Percentiles rank a stretch among this genome's conserved stretches.
Evolutionary conservation across 2,797 vertebrate species (phyloP).

Genomic region (Alosa sapidissima): DNA sequence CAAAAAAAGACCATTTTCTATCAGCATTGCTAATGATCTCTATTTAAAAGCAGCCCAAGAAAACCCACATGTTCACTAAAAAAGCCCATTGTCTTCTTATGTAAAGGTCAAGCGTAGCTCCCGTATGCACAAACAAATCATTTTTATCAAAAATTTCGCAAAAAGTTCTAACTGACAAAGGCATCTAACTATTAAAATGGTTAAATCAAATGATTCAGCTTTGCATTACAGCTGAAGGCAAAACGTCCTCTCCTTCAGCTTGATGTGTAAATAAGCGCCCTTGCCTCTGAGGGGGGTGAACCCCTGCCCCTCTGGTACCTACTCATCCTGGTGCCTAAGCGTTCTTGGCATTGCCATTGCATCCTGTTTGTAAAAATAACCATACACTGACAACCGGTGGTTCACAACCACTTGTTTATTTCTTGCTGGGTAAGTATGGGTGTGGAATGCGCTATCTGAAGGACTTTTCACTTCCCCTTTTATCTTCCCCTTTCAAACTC

Average conservation of each 20-base stretch:
- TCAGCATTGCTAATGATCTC: background rate
- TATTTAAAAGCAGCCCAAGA: background rate
- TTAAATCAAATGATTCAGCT: background rate
- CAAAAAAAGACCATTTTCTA: slow-evolving; percentile 23
- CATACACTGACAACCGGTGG: background rate
- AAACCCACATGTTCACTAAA: background rate
- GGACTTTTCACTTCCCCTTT: background rate
- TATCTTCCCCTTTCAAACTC: background rate
- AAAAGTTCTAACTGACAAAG: too few relatives aligned
- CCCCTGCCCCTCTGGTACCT: background rate
- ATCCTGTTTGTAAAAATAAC: slow-evolving; percentile 6
- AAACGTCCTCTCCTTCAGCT: background rate
- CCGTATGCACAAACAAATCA: background rate
- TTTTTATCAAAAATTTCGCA: too few relatives aligned
- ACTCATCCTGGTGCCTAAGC: background rate
- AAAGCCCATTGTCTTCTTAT: background rate
- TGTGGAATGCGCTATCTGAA: background rate
- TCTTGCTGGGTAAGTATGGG: background rate
- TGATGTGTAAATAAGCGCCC: slow-evolving; percentile 4
- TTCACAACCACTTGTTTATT: background rate
- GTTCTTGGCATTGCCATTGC: background rate
- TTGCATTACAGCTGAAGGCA: background rate
- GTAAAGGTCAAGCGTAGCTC: background rate
- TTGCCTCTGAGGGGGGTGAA: background rate
- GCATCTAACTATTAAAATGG: background rate